Percentiles rank a stretch among this genome's conserved stretches.
Conservation (phyloP, 2,888 invertebrate genomes). For the Callimorpha dominula region DNA sequence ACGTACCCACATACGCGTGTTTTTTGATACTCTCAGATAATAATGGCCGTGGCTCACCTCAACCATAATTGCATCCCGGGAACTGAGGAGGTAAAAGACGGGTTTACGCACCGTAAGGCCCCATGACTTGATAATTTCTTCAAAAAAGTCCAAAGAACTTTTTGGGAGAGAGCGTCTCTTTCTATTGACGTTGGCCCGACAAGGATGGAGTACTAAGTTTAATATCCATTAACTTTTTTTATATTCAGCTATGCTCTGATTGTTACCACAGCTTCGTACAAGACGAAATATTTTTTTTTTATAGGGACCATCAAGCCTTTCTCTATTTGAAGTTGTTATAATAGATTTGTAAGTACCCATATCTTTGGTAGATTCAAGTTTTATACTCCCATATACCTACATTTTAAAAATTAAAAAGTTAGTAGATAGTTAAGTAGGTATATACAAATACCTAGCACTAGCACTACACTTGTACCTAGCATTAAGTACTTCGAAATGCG, state of each 20-base stretch:
- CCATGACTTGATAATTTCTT: constrained; percentile 74
- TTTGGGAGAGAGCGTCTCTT: constrained; percentile 52
- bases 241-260: constrained; percentile 60
- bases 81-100: constrained; percentile 76
- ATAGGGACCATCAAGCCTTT: constrained; percentile 39
- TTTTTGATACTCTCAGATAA: constrained; percentile 65
- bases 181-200: constrained; percentile 50
- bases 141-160: constrained; percentile 56
- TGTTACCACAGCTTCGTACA: constrained; percentile 47
- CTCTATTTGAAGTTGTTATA: constrained; percentile 20
- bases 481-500: not conserved
- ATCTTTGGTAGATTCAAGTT: not conserved
- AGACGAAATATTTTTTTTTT: constrained; percentile 52
- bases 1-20: constrained; percentile 42
- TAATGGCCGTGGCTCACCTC: constrained; percentile 60
- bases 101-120: constrained; percentile 75
- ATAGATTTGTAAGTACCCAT: constrained; percentile 23
- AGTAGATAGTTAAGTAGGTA: too few relatives aligned
- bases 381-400: not conserved
- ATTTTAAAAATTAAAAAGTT: not conserved
- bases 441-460: too few relatives aligned
- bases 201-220: constrained; percentile 60
- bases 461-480: not conserved
- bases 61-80: constrained; percentile 81
- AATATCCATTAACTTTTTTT: constrained; percentile 75